These are phyloP conservation scores for Sminthurides aquaticus DNA, from an alignment of 2,888 invertebrate species.

Conservation along the genomic window DNA sequence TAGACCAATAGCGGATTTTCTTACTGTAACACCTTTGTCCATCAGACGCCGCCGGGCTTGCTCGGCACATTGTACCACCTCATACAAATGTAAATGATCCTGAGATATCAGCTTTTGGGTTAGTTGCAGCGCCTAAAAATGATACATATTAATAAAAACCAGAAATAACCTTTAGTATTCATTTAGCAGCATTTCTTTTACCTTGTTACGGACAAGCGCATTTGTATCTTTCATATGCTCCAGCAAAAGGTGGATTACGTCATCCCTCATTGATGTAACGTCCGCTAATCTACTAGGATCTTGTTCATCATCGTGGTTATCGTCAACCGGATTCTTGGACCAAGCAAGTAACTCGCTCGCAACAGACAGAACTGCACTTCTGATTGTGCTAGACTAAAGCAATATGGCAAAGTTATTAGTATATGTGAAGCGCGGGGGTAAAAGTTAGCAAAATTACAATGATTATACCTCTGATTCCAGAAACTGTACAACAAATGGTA, in stretches of 20 bases:
- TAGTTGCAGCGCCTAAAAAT: slow-evolving; percentile 26
- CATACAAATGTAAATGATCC: slow-evolving; percentile 16
- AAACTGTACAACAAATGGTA: slow-evolving; percentile 34
- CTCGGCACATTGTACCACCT: slow-evolving; percentile 24
- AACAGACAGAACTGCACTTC: slow-evolving; percentile 23
- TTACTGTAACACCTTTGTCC: slow-evolving; percentile 31
- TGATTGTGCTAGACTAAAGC: slow-evolving; percentile 24
- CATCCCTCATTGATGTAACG: slow-evolving; percentile 8
- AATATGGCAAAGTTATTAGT: too few relatives aligned
- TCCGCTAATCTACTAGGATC: slow-evolving; percentile 14
- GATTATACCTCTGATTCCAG: slow-evolving; percentile 33
- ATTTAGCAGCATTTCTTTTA: slow-evolving; percentile 1
- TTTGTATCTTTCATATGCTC: slow-evolving; percentile 30
- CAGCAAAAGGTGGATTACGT: slow-evolving; percentile 22
- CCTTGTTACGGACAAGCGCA: slow-evolving; percentile 32
- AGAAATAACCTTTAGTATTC: background rate
- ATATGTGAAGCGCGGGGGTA: too few relatives aligned
- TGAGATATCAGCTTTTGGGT: slow-evolving; percentile 21
- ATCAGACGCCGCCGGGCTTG: slow-evolving; percentile 25
- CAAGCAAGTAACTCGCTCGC: slow-evolving; percentile 18
- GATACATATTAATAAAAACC: background rate
- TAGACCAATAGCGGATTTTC: slow-evolving; percentile 31
- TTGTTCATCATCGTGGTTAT: slow-evolving; percentile 17
- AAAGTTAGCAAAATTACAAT: too few relatives aligned
- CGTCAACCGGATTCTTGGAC: slow-evolving; percentile 11